Evolutionary conservation across 2,797 vertebrate genomes (phyloP).

Genomic region (Erethizon dorsatum): DNA sequence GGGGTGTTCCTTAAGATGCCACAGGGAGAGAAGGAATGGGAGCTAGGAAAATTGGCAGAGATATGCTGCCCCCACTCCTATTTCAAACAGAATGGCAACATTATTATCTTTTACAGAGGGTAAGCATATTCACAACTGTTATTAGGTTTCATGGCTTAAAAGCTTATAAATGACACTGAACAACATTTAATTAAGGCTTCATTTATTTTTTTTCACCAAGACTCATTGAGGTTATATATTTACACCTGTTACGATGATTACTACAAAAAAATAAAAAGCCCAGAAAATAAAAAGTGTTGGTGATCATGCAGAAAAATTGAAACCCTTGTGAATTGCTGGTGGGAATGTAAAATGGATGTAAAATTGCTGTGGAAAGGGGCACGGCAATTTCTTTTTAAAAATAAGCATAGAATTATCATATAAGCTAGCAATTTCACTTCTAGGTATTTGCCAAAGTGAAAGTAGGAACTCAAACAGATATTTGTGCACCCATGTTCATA

Average conservation of each 20-base stretch:
- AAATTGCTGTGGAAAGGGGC: not conserved
- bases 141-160: not conserved
- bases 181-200: not conserved
- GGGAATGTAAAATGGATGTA: not conserved
- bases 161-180: not conserved
- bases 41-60: not conserved
- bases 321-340: not conserved
- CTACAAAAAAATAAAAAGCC: not conserved
- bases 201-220: conserved; percentile 10
- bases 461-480: not conserved
- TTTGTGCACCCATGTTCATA: not conserved
- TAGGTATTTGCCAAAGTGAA: conserved; percentile 6
- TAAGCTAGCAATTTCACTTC: not conserved
- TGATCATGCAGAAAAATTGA: not conserved
- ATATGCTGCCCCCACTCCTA: not conserved
- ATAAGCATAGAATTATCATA: not conserved
- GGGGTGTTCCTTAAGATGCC: not conserved
- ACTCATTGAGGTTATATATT: not conserved
- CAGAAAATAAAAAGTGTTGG: not conserved
- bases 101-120: not conserved
- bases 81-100: not conserved
- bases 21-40: not conserved
- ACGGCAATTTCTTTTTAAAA: not conserved
- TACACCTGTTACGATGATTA: not conserved
- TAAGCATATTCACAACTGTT: not conserved